Conservation (phyloP, 2,113 vertebrate species). For the Tamias sibiricus region DNA sequence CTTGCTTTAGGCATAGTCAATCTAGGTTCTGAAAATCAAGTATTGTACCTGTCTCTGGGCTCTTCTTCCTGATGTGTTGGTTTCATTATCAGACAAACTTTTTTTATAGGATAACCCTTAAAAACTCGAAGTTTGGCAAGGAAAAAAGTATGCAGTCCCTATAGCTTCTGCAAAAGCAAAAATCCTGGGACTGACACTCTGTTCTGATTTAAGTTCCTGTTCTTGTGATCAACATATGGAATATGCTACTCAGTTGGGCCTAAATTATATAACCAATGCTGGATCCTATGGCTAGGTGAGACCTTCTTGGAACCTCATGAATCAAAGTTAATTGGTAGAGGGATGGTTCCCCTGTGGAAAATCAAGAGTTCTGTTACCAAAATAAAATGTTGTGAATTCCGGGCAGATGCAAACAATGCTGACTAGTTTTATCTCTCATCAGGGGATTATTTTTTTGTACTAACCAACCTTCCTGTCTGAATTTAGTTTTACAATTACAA, state of each 20-base stretch:
- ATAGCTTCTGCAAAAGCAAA: slow-evolving; percentile 11
- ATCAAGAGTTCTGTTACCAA: slow-evolving; percentile 13
- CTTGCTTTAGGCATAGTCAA: slow-evolving; percentile 5
- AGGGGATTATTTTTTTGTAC: neutral
- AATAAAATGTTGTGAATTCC: slow-evolving; percentile 39
- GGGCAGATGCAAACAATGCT: neutral
- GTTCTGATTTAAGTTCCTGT: neutral
- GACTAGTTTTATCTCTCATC: neutral
- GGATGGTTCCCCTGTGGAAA: neutral
- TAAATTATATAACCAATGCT: neutral
- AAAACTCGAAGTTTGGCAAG: neutral
- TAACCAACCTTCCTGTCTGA: neutral
- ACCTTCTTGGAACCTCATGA: neutral
- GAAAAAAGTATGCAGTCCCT: neutral
- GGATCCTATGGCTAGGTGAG: neutral
- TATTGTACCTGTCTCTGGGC: neutral
- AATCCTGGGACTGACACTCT: neutral
- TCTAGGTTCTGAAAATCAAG: neutral
- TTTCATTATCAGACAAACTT: slow-evolving; percentile 40
- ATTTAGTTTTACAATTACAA: neutral
- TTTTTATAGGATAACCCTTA: neutral
- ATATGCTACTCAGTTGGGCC: neutral
- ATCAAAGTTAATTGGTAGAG: neutral
- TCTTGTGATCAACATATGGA: neutral
- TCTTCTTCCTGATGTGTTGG: neutral